Evolutionary conservation across 2,113 vertebrate genomes (phyloP).

Genomic region (Talpa occidentalis): DNA sequence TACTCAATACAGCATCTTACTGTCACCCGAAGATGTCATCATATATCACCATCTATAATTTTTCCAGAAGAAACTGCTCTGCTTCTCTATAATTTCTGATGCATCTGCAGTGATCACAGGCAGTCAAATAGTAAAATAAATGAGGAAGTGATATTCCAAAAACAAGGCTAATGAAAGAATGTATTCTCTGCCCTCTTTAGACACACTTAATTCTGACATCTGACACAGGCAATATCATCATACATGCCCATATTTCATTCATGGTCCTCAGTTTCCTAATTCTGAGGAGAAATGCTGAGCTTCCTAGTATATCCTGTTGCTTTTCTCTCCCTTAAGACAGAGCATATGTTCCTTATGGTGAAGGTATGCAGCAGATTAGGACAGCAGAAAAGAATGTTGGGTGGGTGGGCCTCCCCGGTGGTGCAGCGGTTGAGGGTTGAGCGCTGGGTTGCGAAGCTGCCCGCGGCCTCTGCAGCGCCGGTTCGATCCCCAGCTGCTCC

Average conservation of each 20-base stretch:
- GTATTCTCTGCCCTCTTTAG: not conserved
- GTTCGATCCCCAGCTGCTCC: no score
- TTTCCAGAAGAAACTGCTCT: not conserved
- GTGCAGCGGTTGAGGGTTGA: no score
- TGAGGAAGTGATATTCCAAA: not conserved
- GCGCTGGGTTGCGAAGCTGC: no score
- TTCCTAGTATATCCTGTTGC: not conserved
- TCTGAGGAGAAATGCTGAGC: not conserved
- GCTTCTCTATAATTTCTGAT: slow-evolving; percentile 19
- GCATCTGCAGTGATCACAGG: not conserved
- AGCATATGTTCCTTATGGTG: not conserved
- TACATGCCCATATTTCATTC: not conserved
- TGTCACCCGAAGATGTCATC: not conserved
- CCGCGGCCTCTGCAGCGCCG: no score
- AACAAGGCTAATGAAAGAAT: not conserved
- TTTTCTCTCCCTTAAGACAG: not conserved
- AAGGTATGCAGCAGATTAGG: not conserved
- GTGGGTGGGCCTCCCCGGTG: no score
- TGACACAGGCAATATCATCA: not conserved
- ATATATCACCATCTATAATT: slow-evolving; percentile 7
- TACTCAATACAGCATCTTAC: not conserved
- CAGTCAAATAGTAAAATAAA: slow-evolving; percentile 40
- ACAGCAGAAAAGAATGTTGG: not conserved
- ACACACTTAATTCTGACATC: not conserved
- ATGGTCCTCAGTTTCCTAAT: not conserved